A percentile compares a stretch with the other conserved stretches of the same genome.
Evolutionary conservation across 2,113 vertebrate species (phyloP).

Genomic region (Gasterosteus aculeatus): DNA sequence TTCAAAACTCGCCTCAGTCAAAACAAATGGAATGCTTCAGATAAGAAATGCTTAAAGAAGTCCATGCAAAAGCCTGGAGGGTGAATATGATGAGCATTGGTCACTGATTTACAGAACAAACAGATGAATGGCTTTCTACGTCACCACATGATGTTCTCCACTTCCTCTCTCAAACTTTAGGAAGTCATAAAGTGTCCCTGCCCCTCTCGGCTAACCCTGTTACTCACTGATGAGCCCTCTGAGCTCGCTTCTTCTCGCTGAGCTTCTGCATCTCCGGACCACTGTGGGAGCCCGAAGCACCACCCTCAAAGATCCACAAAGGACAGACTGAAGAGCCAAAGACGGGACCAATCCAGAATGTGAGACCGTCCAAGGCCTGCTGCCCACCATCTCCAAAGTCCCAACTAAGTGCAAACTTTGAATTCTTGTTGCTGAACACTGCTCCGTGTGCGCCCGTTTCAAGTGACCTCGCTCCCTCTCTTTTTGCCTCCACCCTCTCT

Average conservation of each 20-base stretch:
- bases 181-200: neutral
- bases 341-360: slow-evolving; percentile 3
- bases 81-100: neutral
- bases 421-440: neutral
- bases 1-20: neutral
- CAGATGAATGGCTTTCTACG: neutral
- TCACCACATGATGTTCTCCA: neutral
- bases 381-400: neutral
- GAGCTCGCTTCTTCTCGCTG: slow-evolving; percentile 26
- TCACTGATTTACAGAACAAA: neutral
- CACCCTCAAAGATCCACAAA: neutral
- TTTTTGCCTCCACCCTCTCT: slow-evolving; percentile 28
- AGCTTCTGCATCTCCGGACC: slow-evolving; percentile 51
- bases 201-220: neutral
- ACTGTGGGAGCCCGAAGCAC: neutral
- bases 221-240: slow-evolving; percentile 53
- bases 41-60: neutral
- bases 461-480: slow-evolving; percentile 23
- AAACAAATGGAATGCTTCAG: neutral
- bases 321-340: neutral
- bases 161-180: too few relatives aligned
- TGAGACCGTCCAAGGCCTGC: neutral
- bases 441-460: neutral
- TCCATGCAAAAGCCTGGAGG: neutral
- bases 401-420: neutral